phyloP scores from a whole-genome alignment of 1,140 invertebrate species.

The Drosophila neocordata region DNA sequence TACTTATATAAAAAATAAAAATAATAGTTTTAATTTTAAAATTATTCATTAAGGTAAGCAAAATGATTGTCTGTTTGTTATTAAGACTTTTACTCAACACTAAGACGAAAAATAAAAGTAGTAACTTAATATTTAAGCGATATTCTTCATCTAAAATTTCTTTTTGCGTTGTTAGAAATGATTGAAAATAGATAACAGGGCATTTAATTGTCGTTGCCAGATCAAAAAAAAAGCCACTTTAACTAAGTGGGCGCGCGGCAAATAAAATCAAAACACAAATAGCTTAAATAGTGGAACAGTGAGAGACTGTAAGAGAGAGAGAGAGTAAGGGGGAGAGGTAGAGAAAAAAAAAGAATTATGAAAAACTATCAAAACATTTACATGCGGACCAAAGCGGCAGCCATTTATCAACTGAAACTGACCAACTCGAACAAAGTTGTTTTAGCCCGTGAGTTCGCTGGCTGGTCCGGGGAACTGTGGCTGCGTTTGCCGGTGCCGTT shows the following conservation, averaged over 20 bases:
- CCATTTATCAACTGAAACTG: slow-evolving; percentile 74
- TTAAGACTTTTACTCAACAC: too few relatives aligned
- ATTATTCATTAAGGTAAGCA: too few relatives aligned
- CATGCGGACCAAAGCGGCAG: slow-evolving; percentile 66
- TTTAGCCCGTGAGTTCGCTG: slow-evolving; percentile 48
- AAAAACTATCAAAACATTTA: slow-evolving; percentile 81
- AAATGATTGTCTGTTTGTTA: too few relatives aligned
- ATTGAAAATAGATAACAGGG: background rate
- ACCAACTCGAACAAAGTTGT: slow-evolving; percentile 23
- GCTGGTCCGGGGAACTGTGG: slow-evolving; percentile 29
- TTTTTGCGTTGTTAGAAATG: too few relatives aligned
- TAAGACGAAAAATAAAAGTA: too few relatives aligned
- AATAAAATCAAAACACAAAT: slow-evolving; percentile 70
- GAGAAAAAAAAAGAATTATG: slow-evolving; percentile 57
- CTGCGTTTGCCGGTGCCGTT: slow-evolving; percentile 64
- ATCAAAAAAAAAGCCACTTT: background rate
- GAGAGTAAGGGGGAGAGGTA: background rate
- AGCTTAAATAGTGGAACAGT: slow-evolving; percentile 43
- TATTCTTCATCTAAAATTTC: too few relatives aligned
- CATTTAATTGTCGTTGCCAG: background rate
- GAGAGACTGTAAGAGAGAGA: background rate
- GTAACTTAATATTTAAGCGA: too few relatives aligned
- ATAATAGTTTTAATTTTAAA: too few relatives aligned
- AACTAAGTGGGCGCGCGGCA: slow-evolving; percentile 38
- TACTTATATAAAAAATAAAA: too few relatives aligned